Percentiles rank a stretch among this genome's conserved stretches.
Conservation (phyloP, 2,113 vertebrate species). For the Bubo blakistoni region DNA sequence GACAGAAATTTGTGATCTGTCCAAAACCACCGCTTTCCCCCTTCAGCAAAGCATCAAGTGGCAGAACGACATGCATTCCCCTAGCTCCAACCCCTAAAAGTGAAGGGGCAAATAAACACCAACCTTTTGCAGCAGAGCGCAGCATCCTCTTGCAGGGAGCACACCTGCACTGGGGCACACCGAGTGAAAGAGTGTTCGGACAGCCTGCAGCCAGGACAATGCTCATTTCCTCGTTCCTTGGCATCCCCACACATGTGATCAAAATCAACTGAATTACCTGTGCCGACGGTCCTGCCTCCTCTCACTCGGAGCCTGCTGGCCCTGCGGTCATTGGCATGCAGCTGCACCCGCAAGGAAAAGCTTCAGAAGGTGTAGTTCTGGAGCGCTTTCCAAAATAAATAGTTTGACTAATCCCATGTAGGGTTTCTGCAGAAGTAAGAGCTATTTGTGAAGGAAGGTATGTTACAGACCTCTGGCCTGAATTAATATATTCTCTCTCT, state of each 20-base stretch:
- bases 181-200: accelerated
- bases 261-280: neutral
- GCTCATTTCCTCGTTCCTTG: neutral
- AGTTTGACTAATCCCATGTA: neutral
- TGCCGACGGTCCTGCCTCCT: neutral
- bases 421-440: neutral
- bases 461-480: neutral
- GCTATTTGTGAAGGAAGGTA: neutral
- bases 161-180: neutral
- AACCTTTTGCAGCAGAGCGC: neutral
- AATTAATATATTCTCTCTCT: neutral
- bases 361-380: neutral
- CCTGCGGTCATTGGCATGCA: neutral
- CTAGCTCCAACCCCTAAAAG: neutral
- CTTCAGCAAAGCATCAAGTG: neutral
- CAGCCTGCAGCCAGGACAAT: neutral
- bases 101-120: neutral
- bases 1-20: neutral
- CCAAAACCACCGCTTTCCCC: neutral
- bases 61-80: neutral
- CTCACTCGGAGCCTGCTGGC: neutral
- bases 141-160: neutral
- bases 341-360: neutral
- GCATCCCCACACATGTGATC: neutral
- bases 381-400: neutral